Evolutionary conservation across 2,113 vertebrate genomes (phyloP).

Genomic region (Tretioscincus oriximinensis): DNA sequence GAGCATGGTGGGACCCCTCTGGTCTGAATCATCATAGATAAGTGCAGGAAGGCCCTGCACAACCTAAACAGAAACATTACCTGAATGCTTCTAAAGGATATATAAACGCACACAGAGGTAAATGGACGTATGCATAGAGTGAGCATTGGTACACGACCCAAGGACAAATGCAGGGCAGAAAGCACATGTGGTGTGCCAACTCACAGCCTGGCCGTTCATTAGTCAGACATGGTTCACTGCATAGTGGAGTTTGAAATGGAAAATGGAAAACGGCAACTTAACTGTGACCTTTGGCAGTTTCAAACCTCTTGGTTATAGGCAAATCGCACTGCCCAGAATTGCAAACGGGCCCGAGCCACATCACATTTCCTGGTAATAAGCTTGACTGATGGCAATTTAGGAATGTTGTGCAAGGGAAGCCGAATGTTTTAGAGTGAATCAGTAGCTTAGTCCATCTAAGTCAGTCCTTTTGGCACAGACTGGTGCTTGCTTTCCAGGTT

Average conservation of each 20-base stretch:
- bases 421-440: no score
- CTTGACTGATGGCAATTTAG: background rate
- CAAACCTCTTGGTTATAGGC: background rate
- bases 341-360: background rate
- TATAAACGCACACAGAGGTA: background rate
- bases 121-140: background rate
- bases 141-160: background rate
- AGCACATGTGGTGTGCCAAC: background rate
- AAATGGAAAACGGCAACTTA: background rate
- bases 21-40: no score
- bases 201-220: background rate
- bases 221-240: background rate
- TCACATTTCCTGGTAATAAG: background rate
- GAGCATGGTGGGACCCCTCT: no score
- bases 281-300: no score
- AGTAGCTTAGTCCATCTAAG: no score
- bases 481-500: no score
- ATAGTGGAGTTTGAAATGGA: background rate
- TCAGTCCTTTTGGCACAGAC: no score
- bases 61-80: background rate
- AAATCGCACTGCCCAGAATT: background rate
- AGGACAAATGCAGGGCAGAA: background rate
- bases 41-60: background rate
- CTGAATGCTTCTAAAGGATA: background rate
- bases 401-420: no score